Conservation (phyloP, 2,113 vertebrate species). For the Tiliqua scincoides region DNA sequence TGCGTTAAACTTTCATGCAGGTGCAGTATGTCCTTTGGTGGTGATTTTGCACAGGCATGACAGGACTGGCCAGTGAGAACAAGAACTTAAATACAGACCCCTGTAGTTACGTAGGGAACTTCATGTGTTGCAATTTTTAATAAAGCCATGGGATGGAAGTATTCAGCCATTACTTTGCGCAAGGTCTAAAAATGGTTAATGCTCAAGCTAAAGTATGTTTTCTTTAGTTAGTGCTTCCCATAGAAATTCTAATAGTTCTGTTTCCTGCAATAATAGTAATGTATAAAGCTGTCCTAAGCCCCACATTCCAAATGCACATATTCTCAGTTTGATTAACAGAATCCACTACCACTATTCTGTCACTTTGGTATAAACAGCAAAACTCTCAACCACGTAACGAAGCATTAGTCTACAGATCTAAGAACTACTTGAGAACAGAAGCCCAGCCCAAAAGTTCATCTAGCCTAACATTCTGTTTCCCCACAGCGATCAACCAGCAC, state of each 20-base stretch:
- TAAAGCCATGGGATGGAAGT: not conserved
- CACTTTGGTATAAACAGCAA: not conserved
- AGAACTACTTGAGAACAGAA: no score
- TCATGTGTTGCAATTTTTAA: not conserved
- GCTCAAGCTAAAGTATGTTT: not conserved
- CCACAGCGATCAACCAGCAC: no score
- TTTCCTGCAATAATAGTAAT: not conserved
- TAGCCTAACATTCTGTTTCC: no score
- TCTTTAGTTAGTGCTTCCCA: not conserved
- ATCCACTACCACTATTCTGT: not conserved
- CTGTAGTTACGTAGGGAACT: no score
- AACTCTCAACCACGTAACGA: not conserved
- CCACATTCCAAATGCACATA: not conserved
- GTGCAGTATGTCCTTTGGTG: no score
- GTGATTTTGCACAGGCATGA: no score
- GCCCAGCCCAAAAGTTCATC: no score
- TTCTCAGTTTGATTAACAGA: not conserved
- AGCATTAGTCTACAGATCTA: no score
- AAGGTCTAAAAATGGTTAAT: not conserved
- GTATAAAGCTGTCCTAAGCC: not conserved
- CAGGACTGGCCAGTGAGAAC: no score
- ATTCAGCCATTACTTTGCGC: not conserved
- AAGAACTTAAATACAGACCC: no score
- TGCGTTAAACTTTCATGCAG: no score
- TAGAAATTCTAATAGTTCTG: not conserved